These are phyloP conservation scores for Prinia subflava DNA, from an alignment of 2,113 vertebrate species.

Conservation along the genomic window DNA sequence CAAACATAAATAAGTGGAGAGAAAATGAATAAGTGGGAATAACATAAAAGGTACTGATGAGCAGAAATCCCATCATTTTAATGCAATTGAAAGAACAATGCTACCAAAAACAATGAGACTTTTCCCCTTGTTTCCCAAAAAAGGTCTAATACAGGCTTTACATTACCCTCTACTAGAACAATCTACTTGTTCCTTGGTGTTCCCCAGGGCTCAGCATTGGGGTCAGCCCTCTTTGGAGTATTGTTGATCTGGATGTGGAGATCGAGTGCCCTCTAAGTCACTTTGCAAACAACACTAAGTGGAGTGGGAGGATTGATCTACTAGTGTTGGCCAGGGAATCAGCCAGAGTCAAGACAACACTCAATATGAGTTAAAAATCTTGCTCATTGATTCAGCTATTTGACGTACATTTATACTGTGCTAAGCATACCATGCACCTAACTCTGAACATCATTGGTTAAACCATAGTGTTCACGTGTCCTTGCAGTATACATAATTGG, in stretches of 20 bases:
- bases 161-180: background rate
- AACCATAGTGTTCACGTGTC: no score
- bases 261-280: accelerated
- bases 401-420: no score
- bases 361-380: no score
- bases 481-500: no score
- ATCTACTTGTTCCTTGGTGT: background rate
- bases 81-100: background rate
- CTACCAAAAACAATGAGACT: background rate
- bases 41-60: background rate
- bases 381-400: no score
- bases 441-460: no score
- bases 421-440: no score
- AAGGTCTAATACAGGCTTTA: background rate
- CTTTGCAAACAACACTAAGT: background rate
- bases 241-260: background rate
- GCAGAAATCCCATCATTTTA: background rate
- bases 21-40: background rate
- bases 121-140: background rate
- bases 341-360: no score
- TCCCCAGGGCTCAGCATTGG: background rate
- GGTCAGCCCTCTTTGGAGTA: background rate
- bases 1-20: background rate
- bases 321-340: no score
- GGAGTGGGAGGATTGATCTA: background rate